These are phyloP conservation scores for Bufotes viridis DNA, from an alignment of 2,797 vertebrate species.

Conservation along the genomic window DNA sequence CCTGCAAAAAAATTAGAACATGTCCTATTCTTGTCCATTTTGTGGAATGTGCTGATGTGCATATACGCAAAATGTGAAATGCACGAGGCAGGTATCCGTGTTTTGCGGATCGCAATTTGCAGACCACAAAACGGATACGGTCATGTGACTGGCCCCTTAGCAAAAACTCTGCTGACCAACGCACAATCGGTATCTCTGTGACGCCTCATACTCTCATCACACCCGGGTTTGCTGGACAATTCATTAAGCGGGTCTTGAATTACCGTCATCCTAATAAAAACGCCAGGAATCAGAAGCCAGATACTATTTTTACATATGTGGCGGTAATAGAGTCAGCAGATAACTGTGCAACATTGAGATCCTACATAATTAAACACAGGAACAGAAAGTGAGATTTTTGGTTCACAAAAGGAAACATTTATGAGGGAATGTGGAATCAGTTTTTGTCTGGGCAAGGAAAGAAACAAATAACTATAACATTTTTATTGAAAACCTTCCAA, in stretches of 20 bases:
- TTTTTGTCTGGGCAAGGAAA: background rate
- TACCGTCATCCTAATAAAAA: background rate
- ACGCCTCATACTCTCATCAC: background rate
- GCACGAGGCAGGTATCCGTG: too few relatives aligned
- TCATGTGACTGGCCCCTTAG: too few relatives aligned
- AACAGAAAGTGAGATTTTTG: conserved; percentile 9
- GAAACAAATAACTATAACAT: background rate
- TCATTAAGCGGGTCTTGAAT: background rate
- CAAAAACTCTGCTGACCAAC: too few relatives aligned
- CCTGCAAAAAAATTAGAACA: too few relatives aligned
- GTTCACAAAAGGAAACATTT: background rate
- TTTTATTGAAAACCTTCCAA: background rate
- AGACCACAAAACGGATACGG: too few relatives aligned
- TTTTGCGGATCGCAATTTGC: too few relatives aligned
- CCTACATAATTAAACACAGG: background rate
- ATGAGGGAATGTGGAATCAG: conserved; percentile 16
- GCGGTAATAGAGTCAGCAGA: conserved; percentile 6
- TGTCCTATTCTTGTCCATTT: too few relatives aligned
- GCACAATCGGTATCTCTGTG: background rate
- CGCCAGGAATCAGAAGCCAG: background rate
- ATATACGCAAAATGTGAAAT: too few relatives aligned
- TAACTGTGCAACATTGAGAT: background rate
- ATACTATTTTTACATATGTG: conserved; percentile 5
- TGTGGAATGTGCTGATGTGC: too few relatives aligned
- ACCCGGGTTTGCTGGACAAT: background rate